These are phyloP conservation scores for Paramuricea clavata DNA, from an alignment of 92 coral and sea anemone genomes.

Conservation along the genomic window DNA sequence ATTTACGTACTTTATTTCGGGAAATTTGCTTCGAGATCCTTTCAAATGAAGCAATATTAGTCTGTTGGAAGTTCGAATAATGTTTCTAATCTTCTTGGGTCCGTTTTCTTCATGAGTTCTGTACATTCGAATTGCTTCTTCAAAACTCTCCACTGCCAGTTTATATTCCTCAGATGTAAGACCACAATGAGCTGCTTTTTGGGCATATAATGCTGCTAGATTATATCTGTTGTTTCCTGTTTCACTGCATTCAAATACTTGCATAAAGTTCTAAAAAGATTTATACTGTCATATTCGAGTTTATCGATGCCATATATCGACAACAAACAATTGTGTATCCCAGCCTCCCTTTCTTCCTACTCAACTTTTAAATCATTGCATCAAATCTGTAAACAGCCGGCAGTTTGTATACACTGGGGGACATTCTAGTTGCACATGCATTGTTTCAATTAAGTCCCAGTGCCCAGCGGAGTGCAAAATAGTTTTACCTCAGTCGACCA, in stretches of 20 bases:
- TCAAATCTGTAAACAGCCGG: too few relatives aligned
- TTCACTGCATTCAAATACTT: slow-evolving; percentile 65
- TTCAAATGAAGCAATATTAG: slow-evolving; percentile 49
- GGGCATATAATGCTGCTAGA: slow-evolving; percentile 73
- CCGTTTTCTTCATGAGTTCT: slow-evolving; percentile 57
- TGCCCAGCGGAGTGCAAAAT: neutral
- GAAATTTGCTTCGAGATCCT: slow-evolving; percentile 62
- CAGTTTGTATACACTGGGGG: too few relatives aligned
- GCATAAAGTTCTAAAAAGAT: slow-evolving; percentile 61
- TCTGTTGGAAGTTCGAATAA: slow-evolving; percentile 61
- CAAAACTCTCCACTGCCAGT: slow-evolving; percentile 59
- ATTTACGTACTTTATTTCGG: slow-evolving; percentile 65
- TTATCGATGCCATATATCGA: too few relatives aligned
- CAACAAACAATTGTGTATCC: too few relatives aligned
- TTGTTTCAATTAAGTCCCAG: neutral
- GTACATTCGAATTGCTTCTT: slow-evolving; percentile 61
- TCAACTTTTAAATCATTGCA: too few relatives aligned
- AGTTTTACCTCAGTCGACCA: slow-evolving; percentile 71
- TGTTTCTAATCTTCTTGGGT: slow-evolving; percentile 40
- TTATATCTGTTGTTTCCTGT: slow-evolving; percentile 79
- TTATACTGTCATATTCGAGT: too few relatives aligned
- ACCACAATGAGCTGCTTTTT: slow-evolving; percentile 63
- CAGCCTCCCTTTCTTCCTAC: too few relatives aligned
- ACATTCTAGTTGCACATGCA: too few relatives aligned
- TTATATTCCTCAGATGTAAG: slow-evolving; percentile 49